Conservation (phyloP, 2,888 invertebrate species). For the Acanthococcus lagerstroemiae region DNA sequence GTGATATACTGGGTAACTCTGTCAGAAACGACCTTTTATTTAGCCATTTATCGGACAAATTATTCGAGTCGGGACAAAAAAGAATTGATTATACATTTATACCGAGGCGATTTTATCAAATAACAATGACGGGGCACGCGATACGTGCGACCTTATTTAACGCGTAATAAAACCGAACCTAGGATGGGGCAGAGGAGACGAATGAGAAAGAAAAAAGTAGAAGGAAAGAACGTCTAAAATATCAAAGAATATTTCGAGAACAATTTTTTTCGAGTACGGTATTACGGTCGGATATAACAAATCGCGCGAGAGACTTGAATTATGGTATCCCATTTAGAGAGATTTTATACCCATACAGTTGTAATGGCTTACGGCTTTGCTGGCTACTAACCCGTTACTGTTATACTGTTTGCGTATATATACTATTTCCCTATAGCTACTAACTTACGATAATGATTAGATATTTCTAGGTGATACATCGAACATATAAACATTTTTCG, state of each 20-base stretch:
- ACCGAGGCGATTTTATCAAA: too few relatives aligned
- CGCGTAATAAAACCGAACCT: too few relatives aligned
- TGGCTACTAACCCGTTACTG: conserved; percentile 6
- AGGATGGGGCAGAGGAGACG: too few relatives aligned
- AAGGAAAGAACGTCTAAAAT: conserved; percentile 8
- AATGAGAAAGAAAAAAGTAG: too few relatives aligned
- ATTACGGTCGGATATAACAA: conserved; percentile 20
- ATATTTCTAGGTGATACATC: conserved; percentile 25
- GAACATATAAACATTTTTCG: conserved; percentile 22
- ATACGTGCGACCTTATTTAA: too few relatives aligned
- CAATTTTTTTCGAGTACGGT: conserved; percentile 11
- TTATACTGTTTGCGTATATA: background rate
- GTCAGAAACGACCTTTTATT: too few relatives aligned
- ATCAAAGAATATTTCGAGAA: conserved; percentile 17
- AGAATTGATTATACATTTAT: too few relatives aligned
- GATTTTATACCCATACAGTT: conserved; percentile 26
- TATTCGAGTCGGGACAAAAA: too few relatives aligned
- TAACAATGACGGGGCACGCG: too few relatives aligned
- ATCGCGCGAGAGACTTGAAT: conserved; percentile 23
- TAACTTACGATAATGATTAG: conserved; percentile 16
- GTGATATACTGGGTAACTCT: too few relatives aligned
- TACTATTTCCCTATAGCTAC: conserved; percentile 11
- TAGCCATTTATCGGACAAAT: too few relatives aligned
- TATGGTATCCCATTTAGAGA: conserved; percentile 24
- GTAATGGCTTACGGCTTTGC: conserved; percentile 27